These are phyloP conservation scores for Ptilodon capucinus DNA, from an alignment of 2,888 invertebrate genomes.

Conservation along the genomic window DNA sequence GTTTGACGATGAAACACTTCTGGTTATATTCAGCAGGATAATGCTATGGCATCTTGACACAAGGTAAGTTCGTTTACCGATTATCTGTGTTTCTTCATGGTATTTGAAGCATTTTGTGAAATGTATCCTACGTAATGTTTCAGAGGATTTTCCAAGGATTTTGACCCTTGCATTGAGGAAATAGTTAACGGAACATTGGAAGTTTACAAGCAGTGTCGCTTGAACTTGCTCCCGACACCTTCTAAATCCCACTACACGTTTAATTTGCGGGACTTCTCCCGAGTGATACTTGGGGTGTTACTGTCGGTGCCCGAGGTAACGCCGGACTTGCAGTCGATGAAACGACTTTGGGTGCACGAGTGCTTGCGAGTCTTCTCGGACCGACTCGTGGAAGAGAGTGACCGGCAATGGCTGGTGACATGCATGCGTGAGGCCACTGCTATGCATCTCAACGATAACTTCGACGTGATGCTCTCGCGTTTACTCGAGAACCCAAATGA, in stretches of 20 bases:
- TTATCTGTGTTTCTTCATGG: not conserved
- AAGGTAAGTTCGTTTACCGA: conserved; percentile 76
- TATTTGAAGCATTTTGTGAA: not conserved
- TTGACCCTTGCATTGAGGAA: conserved; percentile 95
- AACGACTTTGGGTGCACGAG: conserved; percentile 97
- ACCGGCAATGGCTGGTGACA: conserved; percentile 90
- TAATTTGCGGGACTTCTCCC: conserved; percentile 95
- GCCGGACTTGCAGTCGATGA: conserved; percentile 92
- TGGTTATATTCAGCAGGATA: conserved; percentile 93
- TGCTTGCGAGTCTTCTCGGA: conserved; percentile 96
- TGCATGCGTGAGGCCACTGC: conserved; percentile 85
- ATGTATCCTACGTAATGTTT: conserved; percentile 25
- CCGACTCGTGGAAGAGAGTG: conserved; percentile 92
- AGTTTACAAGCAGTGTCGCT: conserved; percentile 91
- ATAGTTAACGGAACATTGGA: conserved; percentile 93
- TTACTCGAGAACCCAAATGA: conserved; percentile 64
- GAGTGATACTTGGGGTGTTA: conserved; percentile 95
- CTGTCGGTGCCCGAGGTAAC: conserved; percentile 96
- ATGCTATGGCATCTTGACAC: conserved; percentile 97
- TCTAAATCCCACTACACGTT: conserved; percentile 97
- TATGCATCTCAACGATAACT: conserved; percentile 84
- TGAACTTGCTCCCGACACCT: conserved; percentile 94
- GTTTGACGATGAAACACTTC: conserved; percentile 92
- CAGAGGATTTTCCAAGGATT: conserved; percentile 96
- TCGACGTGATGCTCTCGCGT: conserved; percentile 87